Evolutionary conservation across 2,113 vertebrate species (phyloP).

Genomic region (Engystomops pustulosus): DNA sequence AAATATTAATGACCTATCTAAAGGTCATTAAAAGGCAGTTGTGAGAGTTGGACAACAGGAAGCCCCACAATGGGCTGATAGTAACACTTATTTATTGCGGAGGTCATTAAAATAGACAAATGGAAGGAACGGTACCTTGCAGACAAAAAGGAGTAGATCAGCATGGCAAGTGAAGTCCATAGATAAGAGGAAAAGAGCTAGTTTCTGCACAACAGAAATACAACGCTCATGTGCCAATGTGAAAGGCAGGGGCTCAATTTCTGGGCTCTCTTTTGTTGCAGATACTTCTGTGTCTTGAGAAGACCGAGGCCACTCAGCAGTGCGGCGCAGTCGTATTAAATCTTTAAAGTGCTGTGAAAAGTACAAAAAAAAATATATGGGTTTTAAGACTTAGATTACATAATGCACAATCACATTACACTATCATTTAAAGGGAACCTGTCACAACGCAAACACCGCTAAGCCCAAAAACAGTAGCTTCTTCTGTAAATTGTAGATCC

Average conservation of each 20-base stretch:
- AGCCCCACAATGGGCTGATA: no score
- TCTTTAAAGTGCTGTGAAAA: conserved; percentile 94
- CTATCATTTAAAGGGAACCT: no score
- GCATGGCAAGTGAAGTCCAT: conserved; percentile 99
- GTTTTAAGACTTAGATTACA: no score
- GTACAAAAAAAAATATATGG: neutral
- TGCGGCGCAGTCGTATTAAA: conserved; percentile 93
- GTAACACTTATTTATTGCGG: no score
- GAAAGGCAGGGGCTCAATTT: conserved; percentile 95
- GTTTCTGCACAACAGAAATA: conserved; percentile 96
- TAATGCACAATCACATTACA: no score
- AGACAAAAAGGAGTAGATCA: conserved; percentile 95
- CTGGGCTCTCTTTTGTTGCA: conserved; percentile 89
- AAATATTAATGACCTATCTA: no score
- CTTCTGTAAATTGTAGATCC: no score
- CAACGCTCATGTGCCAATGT: conserved; percentile 96
- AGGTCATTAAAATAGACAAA: no score
- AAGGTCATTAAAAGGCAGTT: no score
- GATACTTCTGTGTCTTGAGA: conserved; percentile 90
- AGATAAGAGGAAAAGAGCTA: conserved; percentile 93
- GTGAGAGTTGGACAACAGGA: no score
- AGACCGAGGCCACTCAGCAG: conserved; percentile 96
- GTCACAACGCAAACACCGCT: no score
- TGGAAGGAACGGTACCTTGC: conserved; percentile 82
- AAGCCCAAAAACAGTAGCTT: no score